Evolutionary conservation across 2,797 vertebrate genomes (phyloP).

Genomic region (Lateolabrax maculatus): DNA sequence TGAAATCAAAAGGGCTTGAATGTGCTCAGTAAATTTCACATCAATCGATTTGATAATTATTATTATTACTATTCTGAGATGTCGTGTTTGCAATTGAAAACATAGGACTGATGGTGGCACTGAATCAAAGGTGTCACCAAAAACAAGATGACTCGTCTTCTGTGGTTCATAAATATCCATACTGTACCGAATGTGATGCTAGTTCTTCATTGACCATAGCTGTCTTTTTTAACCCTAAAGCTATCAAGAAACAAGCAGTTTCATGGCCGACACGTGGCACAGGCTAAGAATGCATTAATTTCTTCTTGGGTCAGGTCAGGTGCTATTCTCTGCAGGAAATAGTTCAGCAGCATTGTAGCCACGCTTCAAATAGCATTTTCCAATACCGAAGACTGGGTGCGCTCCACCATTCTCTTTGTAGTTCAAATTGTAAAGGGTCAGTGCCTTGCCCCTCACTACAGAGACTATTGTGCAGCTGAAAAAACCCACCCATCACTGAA

Average conservation of each 20-base stretch:
- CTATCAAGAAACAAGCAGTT: not conserved
- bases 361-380: slow-evolving; percentile 26
- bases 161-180: too few species aligned
- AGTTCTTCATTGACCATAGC: not conserved
- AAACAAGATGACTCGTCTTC: not conserved
- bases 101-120: not conserved
- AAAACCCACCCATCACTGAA: not conserved
- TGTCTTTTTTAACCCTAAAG: not conserved
- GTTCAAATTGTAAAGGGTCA: slow-evolving; percentile 19
- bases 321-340: slow-evolving; percentile 8
- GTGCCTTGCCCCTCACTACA: slow-evolving; percentile 10
- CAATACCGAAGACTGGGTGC: not conserved
- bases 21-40: not conserved
- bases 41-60: not conserved
- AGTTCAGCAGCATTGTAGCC: slow-evolving; percentile 11
- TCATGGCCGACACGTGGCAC: too few species aligned
- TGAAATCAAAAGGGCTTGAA: not conserved
- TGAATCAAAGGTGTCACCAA: not conserved
- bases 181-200: not conserved
- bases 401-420: not conserved
- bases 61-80: not conserved
- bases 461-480: slow-evolving; percentile 24
- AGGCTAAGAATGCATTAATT: not conserved
- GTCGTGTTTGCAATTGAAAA: not conserved
- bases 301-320: not conserved